phyloP scores from a whole-genome alignment of 2,888 invertebrate genomes.

The Acanthopleura granulata region DNA sequence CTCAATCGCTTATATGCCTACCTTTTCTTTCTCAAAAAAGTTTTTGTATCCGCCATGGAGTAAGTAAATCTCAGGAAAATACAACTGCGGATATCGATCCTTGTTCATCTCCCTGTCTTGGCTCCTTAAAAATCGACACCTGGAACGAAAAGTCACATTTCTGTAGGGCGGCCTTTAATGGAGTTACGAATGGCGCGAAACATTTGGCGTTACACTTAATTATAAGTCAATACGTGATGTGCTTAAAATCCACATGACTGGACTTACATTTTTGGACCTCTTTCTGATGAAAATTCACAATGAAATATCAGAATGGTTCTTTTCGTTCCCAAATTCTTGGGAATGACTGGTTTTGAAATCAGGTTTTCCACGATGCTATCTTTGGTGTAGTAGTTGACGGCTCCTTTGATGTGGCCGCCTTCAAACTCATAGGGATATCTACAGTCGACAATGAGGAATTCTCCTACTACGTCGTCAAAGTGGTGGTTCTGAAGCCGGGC shows the following conservation, averaged over 20 bases:
- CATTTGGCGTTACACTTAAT: no score
- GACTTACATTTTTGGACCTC: conserved; percentile 91
- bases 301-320: conserved; percentile 90
- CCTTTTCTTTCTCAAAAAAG: conserved; percentile 79
- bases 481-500: conserved; percentile 69
- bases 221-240: no score
- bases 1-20: conserved; percentile 27
- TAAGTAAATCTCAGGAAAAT: conserved; percentile 94
- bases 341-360: conserved; percentile 58
- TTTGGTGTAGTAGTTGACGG: conserved; percentile 85
- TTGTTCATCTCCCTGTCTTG: conserved; percentile 86
- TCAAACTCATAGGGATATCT: conserved; percentile 95
- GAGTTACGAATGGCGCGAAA: no score
- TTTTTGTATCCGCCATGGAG: conserved; percentile 90
- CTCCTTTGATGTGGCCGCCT: conserved; percentile 90
- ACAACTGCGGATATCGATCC: conserved; percentile 85
- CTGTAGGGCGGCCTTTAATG: no score
- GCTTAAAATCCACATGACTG: background rate
- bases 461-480: conserved; percentile 76
- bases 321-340: conserved; percentile 29
- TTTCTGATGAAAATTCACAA: conserved; percentile 95
- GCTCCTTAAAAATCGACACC: conserved; percentile 85
- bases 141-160: conserved; percentile 69
- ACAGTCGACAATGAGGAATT: conserved; percentile 88
- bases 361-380: conserved; percentile 80